These are phyloP conservation scores for Periparus ater DNA, from an alignment of 2,797 vertebrate genomes.

Conservation along the genomic window DNA sequence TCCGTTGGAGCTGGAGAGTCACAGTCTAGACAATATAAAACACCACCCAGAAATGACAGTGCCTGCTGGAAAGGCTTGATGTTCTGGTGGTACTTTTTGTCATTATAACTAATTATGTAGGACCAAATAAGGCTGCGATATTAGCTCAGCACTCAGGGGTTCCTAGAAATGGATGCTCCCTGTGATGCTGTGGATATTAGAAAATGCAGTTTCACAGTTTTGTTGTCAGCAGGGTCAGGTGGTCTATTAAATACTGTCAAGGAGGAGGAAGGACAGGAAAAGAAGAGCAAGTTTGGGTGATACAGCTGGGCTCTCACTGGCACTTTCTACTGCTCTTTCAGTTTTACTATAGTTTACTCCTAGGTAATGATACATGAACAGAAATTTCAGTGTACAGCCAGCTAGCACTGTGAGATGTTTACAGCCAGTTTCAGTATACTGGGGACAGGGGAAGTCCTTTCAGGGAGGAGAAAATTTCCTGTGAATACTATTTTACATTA, in stretches of 20 bases:
- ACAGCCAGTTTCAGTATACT: neutral
- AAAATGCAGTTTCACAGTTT: conserved; percentile 46
- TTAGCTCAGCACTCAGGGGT: conserved; percentile 52
- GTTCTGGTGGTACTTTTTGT: conserved; percentile 50
- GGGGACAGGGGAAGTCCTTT: neutral
- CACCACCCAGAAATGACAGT: conserved; percentile 18
- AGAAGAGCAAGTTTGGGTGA: neutral
- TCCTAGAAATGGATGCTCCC: conserved; percentile 58
- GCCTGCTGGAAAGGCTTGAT: conserved; percentile 50
- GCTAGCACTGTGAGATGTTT: neutral
- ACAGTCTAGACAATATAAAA: conserved; percentile 48
- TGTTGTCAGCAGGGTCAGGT: conserved; percentile 22
- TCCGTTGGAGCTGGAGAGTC: neutral
- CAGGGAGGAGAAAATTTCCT: neutral
- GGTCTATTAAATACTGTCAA: conserved; percentile 36
- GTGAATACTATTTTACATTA: neutral
- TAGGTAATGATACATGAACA: neutral
- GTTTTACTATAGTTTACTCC: neutral
- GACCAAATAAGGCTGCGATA: conserved; percentile 41
- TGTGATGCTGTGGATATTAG: conserved; percentile 51
- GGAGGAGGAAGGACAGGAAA: neutral
- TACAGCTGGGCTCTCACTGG: neutral
- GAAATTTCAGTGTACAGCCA: neutral
- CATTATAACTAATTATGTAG: conserved; percentile 60
- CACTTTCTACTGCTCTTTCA: neutral